Base-by-base conservation (phyloP, 2,113 vertebrate species). In the Cynocephalus volans region DNA sequence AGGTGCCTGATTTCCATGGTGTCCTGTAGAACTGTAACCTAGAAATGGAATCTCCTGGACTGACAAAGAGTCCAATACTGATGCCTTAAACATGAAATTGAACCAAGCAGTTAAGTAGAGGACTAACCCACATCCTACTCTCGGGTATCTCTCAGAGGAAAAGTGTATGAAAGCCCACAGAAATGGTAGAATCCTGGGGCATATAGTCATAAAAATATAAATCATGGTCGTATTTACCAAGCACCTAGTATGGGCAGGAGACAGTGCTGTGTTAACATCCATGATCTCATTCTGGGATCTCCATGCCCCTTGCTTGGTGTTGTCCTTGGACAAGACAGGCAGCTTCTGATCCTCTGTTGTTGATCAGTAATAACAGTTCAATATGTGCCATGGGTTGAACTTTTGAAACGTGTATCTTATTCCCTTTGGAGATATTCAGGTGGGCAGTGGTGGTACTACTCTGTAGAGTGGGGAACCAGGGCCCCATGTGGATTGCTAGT, bases 1-100 rank as follows among this genome's bases (percentile, higher is more conserved):
- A 72, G 21, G 18, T 33, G 48, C 13, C 91, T 54, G 33, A 26
- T 81, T 33, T 26, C 88, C 45, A 11, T 45, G 13, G 88, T 33
- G 33, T 76, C 67, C 70, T 79, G 15, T n/a, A 76, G 81, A 75
- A 84, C 70, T 3, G 1, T 31, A 52, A 94, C 72, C 83, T 86
- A 91, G 81, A 92, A 84, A 90, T 73, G 76, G 92, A 65, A 82
- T 60, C 86, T 88, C 45, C 41, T 64, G 26, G 77, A n/a, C 54
- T 81, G 72, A 73, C 41, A 62, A 75, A 31, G 88, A 90, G 72
- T 75, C 70, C 36, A 50, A 96, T 65, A 33, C 36, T 1, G 8
- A 45, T 0, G 19, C 50, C 79, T 82, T 60, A 8, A 50, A 21
- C 17, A 2, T 67, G 67, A 58, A 81, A 60, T 87, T 15, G 83